Percentiles rank a stretch among this genome's conserved stretches.
phyloP scores from a whole-genome alignment of 2,888 invertebrate species.

The Chelonus formosanus region DNA sequence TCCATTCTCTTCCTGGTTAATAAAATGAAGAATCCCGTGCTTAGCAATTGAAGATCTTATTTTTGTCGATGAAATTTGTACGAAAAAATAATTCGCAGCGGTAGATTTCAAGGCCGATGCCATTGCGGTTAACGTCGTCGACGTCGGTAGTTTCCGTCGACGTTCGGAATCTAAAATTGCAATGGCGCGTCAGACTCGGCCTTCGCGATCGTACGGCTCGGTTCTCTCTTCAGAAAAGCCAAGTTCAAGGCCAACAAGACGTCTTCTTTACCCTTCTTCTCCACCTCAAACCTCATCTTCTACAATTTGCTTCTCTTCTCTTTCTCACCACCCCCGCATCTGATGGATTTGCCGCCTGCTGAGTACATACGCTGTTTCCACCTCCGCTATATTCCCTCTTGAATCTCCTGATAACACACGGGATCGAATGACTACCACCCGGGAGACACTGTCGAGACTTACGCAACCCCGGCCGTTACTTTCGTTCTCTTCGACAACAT shows the following conservation, averaged over 20 bases:
- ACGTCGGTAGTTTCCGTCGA: conserved; percentile 56
- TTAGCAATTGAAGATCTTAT: not conserved
- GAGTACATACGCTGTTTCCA: not conserved
- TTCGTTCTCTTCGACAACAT: not conserved
- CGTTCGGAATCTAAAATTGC: conserved; percentile 45
- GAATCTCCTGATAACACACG: conserved; percentile 17
- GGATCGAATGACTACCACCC: conserved; percentile 20
- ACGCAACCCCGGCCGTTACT: conserved; percentile 20
- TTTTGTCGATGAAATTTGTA: conserved; percentile 8
- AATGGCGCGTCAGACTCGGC: conserved; percentile 38
- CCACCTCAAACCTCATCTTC: conserved; percentile 7
- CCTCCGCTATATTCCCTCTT: not conserved
- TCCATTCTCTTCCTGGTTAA: not conserved
- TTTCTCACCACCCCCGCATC: conserved; percentile 31
- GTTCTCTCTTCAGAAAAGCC: conserved; percentile 54
- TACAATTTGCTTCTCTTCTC: conserved; percentile 16
- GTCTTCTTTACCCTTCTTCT: conserved; percentile 32
- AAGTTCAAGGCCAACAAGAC: conserved; percentile 62
- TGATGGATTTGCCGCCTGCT: conserved; percentile 31
- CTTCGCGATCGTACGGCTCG: conserved; percentile 43
- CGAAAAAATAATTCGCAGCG: conserved; percentile 21
- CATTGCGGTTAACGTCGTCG: conserved; percentile 18
- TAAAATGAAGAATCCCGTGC: conserved; percentile 1
- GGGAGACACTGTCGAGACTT: conserved; percentile 9
- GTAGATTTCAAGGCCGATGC: conserved; percentile 25